phyloP scores from a whole-genome alignment of 2,888 invertebrate species.

The Brachyopa scutellaris region DNA sequence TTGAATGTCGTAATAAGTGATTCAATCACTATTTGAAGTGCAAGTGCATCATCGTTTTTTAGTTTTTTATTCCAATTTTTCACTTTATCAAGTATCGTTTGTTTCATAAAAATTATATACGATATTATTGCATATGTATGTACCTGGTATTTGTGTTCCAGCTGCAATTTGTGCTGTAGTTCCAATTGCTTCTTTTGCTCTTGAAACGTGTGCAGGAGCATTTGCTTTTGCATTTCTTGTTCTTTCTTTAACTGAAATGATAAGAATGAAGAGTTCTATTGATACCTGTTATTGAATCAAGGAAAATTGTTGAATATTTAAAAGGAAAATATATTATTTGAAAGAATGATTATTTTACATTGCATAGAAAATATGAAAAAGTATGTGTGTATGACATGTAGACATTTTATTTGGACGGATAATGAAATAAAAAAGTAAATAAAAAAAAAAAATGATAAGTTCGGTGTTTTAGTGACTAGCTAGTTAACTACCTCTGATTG shows the following conservation, averaged over 20 bases:
- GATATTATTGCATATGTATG: neutral
- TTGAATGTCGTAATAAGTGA: conserved; percentile 7
- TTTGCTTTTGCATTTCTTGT: conserved; percentile 95
- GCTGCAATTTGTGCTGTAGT: conserved; percentile 94
- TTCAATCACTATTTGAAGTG: neutral
- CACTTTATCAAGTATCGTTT: conserved; percentile 18
- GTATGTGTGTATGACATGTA: too few relatives aligned
- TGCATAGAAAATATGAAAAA: too few relatives aligned
- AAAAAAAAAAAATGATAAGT: too few relatives aligned
- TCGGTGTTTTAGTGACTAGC: too few relatives aligned
- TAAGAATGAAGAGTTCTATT: conserved; percentile 58
- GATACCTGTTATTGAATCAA: conserved; percentile 65
- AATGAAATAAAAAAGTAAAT: too few relatives aligned
- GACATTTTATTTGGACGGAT: too few relatives aligned
- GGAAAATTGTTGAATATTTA: conserved; percentile 9
- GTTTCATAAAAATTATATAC: neutral
- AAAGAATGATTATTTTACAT: too few relatives aligned
- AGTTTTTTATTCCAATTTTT: conserved; percentile 44
- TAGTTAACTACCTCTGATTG: too few relatives aligned
- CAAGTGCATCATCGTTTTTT: neutral
- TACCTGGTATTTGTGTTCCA: conserved; percentile 94
- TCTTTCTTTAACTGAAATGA: conserved; percentile 92
- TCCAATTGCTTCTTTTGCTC: conserved; percentile 95
- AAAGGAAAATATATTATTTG: neutral
- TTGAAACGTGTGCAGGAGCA: conserved; percentile 94